These are phyloP conservation scores for Cotesia glomerata DNA, from an alignment of 1,140 invertebrate species.

Conservation along the genomic window DNA sequence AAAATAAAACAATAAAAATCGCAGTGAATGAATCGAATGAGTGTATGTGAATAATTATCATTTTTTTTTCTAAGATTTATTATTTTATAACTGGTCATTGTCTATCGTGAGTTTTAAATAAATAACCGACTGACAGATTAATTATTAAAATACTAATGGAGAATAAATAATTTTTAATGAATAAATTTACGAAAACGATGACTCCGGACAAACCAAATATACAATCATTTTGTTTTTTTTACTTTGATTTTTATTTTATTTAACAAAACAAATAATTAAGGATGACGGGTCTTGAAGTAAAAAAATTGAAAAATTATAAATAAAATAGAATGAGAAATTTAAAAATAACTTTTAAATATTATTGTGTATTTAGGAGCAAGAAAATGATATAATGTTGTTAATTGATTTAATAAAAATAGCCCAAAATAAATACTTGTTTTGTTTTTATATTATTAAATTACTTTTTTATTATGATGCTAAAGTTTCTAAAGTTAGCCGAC, in stretches of 20 bases:
- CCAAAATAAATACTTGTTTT: slow-evolving; percentile 41
- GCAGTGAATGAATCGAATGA: slow-evolving; percentile 29
- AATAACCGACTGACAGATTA: slow-evolving; percentile 9
- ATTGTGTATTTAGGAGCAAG: slow-evolving; percentile 63
- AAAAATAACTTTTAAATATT: slow-evolving; percentile 63
- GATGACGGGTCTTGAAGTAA: slow-evolving; percentile 18
- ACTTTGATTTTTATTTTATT: not conserved
- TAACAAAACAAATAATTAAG: slow-evolving; percentile 7
- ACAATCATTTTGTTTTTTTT: not conserved
- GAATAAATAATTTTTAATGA: slow-evolving; percentile 4
- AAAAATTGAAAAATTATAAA: slow-evolving; percentile 8
- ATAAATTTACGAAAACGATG: slow-evolving; percentile 12
- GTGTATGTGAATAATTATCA: slow-evolving; percentile 34
- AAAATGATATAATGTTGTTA: slow-evolving; percentile 65
- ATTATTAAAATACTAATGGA: slow-evolving; percentile 17
- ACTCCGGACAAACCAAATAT: not conserved
- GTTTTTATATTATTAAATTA: too few species aligned
- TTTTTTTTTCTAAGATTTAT: slow-evolving; percentile 63
- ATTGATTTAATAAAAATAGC: slow-evolving; percentile 65
- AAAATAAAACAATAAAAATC: slow-evolving; percentile 2
- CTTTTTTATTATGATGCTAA: too few species aligned
- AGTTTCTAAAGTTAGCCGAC: too few species aligned
- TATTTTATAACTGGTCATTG: slow-evolving; percentile 60
- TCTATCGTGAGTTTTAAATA: slow-evolving; percentile 50
- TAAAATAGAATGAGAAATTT: slow-evolving; percentile 43